Conservation (phyloP, 2,888 invertebrate genomes). For the Drosophila formosana region DNA sequence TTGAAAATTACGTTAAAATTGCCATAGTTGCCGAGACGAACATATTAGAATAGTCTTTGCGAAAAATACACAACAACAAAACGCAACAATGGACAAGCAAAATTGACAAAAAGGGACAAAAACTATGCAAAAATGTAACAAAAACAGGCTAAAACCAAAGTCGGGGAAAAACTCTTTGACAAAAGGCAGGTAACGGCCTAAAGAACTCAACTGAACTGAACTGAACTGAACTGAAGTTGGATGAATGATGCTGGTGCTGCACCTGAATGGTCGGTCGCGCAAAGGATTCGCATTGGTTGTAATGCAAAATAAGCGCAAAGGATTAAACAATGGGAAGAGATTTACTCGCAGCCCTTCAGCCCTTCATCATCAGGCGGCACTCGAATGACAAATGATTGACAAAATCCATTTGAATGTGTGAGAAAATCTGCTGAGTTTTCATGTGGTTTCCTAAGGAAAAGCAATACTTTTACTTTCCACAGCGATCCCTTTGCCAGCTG, state of each 20-base stretch:
- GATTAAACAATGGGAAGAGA: slow-evolving; percentile 49
- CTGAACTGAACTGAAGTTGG: slow-evolving; percentile 16
- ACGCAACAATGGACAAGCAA: slow-evolving; percentile 18
- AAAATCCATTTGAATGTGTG: slow-evolving; percentile 48
- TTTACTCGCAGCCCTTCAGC: slow-evolving; percentile 22
- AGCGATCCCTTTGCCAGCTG: slow-evolving; percentile 57
- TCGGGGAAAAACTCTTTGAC: slow-evolving; percentile 41
- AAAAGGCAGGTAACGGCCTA: slow-evolving; percentile 47
- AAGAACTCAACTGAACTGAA: slow-evolving; percentile 1
- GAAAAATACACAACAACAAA: slow-evolving; percentile 10
- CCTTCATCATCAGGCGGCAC: slow-evolving; percentile 13
- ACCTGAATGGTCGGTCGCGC: slow-evolving; percentile 44
- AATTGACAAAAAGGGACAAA: slow-evolving; percentile 35
- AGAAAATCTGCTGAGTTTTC: slow-evolving; percentile 44
- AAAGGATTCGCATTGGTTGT: slow-evolving; percentile 7
- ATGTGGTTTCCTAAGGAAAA: slow-evolving; percentile 51
- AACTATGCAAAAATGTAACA: slow-evolving; percentile 73
- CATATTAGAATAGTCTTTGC: slow-evolving; percentile 47
- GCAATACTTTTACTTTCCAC: slow-evolving; percentile 56
- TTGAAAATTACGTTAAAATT: slow-evolving; percentile 56
- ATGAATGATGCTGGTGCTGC: slow-evolving; percentile 18
- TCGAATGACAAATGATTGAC: slow-evolving; percentile 60
- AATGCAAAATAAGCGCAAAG: slow-evolving; percentile 59
- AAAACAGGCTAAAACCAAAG: slow-evolving; percentile 41
- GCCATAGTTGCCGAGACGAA: slow-evolving; percentile 9